phyloP scores from a whole-genome alignment of 2,113 vertebrate genomes.

The Dolichallabes microphthalmus region DNA sequence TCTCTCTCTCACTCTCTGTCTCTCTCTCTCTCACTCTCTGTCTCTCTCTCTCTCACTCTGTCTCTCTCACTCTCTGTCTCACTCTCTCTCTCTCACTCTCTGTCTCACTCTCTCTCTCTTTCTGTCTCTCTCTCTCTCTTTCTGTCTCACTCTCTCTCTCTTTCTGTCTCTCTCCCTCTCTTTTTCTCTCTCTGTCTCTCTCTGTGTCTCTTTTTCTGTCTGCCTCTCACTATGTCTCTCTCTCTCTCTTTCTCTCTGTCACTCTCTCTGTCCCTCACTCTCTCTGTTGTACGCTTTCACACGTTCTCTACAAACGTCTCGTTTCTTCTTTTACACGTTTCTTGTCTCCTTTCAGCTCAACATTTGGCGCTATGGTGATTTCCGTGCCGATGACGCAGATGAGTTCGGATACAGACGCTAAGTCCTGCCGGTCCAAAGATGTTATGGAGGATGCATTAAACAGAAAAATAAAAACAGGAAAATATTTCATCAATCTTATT shows the following conservation, averaged over 20 bases:
- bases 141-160: too few species aligned
- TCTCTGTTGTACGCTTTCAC: not conserved
- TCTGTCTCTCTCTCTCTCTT: too few species aligned
- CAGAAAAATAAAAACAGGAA: slow-evolving; percentile 36
- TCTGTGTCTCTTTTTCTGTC: accelerated
- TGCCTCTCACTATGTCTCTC: accelerated
- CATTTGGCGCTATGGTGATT: slow-evolving; percentile 93
- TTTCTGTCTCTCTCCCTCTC: too few species aligned
- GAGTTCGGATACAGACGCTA: slow-evolving; percentile 87
- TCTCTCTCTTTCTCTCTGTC: accelerated
- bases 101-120: too few species aligned
- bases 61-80: not conserved
- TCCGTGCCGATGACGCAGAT: slow-evolving; percentile 85
- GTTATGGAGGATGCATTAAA: slow-evolving; percentile 46
- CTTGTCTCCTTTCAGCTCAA: slow-evolving; percentile 75
- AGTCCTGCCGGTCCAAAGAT: slow-evolving; percentile 57
- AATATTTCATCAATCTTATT: slow-evolving; percentile 50
- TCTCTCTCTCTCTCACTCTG: not conserved
- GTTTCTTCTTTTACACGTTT: not conserved
- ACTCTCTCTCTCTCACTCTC: not conserved
- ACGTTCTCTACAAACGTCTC: not conserved
- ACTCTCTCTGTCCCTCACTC: accelerated
- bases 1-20: not conserved
- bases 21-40: not conserved
- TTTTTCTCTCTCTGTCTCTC: not conserved